Evolutionary conservation across 2,888 invertebrate species (phyloP), one percentile per base, ranked within the genome.

Genomic region (Nemapogon koenigi): DNA sequence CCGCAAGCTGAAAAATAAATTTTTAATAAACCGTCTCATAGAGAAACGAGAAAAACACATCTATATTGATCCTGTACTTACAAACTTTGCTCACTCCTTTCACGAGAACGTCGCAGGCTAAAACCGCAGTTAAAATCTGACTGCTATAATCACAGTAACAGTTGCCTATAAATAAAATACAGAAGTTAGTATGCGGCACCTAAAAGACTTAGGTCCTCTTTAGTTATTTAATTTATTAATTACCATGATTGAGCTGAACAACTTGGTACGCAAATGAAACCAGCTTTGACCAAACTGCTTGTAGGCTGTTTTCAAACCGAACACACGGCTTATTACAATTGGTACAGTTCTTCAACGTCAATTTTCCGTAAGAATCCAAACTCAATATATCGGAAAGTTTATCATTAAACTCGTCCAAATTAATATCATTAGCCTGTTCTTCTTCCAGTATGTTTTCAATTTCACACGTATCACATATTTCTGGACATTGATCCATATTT

Each of bases 111-210:
- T 78, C 76, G 43, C 66, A 75, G 32, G 64, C 65, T 13, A 78
- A 51, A 27, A 78, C 66, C 1, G 68, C 75, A 4, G 69, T 67
- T 46, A 75, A 42, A 26, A 78, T 54, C 46, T 76, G 76, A 7
- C 69, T 65, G 33, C 73, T 68, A 41, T 64, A 75, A 44, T 76
- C 73, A 45, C 59, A 59, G 44, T 70, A 76, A 43, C 72, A 75
- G 47, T 73, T 75, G 4, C 76, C 76, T 76, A 51, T 2, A 50
- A 54, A 41, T 43, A 18, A 15, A 37, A n/a, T 18, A 22, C 22
- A 7, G 8, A 6, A 10, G 6, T 22, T 7, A 6, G 6, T 22
- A 7, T 22, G 22, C 6, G 8, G 22, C 8, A 22, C 7, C 7
- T 22, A 22, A 22, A 22, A 22, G 8, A 10, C 22, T 7, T 22